Evolutionary conservation across 2,797 vertebrate genomes (phyloP), one percentile per base, ranked within the genome.

Genomic region (Malurus leucopterus): DNA sequence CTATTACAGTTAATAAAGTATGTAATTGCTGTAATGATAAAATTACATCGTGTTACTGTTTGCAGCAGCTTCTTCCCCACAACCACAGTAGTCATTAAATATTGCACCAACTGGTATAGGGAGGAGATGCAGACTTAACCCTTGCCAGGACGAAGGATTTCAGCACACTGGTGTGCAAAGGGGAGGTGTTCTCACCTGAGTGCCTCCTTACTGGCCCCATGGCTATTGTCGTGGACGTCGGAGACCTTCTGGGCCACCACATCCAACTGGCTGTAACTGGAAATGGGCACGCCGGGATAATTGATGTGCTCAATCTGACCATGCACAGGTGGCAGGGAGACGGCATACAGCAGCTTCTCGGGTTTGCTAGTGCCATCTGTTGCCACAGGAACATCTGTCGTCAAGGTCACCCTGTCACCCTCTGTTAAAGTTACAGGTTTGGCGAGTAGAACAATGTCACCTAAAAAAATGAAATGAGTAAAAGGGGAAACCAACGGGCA

Each of bases 331-430:
- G 97, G 98, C 90, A 96, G 87, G 5, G 97, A 97, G 96, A 99
- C 95, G 3, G 96, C 96, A 84, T 98, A 99, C 95, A 99, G 92
- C 96, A 99, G 98, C 97, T 98, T 98, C 96, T 98, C 98, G 36
- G 98, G 98, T 93, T 97, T 97, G 85, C 98, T 98, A 78, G 97
- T 97, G 32, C 97, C 97, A 98, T 99, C 99, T 87, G 97, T 97
- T 93, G 98, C 99, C 98, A 98, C 96, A 96, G 98, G 98, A 97
- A 98, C 92, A 97, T 99, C 98, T 88, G 99, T 99, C 96, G 95
- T 98, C 95, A 99, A 98, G 97, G 98, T 98, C 93, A 98, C 97
- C 92, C 98, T 98, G 97, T 99, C 97, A 87, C 99, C 99, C 97
- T 98, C 98, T 95, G 93, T 97, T 97, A 99, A 97, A 93, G 92